A percentile compares a stretch with the other conserved stretches of the same genome.
phyloP scores from a whole-genome alignment of 1,140 invertebrate genomes.

The Drosophila orosa region DNA sequence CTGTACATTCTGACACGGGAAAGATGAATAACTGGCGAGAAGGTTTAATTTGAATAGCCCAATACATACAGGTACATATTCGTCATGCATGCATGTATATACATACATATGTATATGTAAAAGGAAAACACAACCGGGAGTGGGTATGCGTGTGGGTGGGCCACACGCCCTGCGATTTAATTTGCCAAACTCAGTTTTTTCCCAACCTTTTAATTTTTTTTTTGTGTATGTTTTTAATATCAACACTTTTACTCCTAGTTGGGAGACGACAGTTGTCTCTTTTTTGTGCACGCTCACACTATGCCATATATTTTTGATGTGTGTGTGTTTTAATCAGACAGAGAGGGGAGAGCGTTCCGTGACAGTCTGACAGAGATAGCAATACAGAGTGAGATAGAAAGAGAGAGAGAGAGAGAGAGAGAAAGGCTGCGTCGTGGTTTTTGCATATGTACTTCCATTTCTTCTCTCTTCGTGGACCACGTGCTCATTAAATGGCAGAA shows the following conservation, averaged over 20 bases:
- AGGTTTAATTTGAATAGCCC: background rate
- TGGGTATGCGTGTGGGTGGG: background rate
- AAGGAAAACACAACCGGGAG: conserved; percentile 8
- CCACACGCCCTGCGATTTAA: conserved; percentile 60
- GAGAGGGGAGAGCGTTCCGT: conserved; percentile 8
- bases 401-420: conserved; percentile 4
- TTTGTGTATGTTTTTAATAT: conserved; percentile 77
- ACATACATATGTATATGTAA: conserved; percentile 1
- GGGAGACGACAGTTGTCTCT: conserved; percentile 79
- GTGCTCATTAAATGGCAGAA: conserved; percentile 67
- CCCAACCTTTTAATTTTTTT: background rate
- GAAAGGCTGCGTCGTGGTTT: conserved; percentile 18
- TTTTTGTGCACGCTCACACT: conserved; percentile 47
- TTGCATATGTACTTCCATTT: conserved; percentile 53
- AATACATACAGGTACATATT: conserved; percentile 12
- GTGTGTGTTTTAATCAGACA: background rate
- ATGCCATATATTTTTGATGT: conserved; percentile 19
- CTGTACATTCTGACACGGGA: background rate
- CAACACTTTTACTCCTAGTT: conserved; percentile 72
- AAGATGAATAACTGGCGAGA: background rate
- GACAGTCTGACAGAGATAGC: conserved; percentile 21
- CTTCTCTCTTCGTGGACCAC: conserved; percentile 60
- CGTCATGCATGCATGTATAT: background rate
- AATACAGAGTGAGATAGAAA: conserved; percentile 6
- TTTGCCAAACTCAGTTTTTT: conserved; percentile 60